Evolutionary conservation across 2,888 invertebrate genomes (phyloP).

Genomic region (Philhelius pedissequus): DNA sequence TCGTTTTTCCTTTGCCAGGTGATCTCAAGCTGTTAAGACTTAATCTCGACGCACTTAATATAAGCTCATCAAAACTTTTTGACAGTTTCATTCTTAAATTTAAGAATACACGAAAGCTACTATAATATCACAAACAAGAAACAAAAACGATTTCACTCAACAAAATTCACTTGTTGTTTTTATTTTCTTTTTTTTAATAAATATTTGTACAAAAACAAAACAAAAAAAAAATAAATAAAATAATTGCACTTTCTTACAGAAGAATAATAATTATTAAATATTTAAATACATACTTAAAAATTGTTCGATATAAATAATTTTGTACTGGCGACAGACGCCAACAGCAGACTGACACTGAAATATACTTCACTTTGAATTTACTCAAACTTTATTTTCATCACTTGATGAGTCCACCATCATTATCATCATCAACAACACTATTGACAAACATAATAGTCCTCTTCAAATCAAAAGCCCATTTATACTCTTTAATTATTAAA

Average conservation of each 20-base stretch:
- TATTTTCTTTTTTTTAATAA: not conserved
- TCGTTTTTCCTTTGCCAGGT: constrained; percentile 75
- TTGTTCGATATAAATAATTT: not conserved
- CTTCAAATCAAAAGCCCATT: constrained; percentile 9
- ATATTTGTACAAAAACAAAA: no score
- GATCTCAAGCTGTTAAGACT: constrained; percentile 76
- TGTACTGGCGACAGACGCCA: constrained; percentile 4
- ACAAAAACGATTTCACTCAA: not conserved
- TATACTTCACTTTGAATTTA: not conserved
- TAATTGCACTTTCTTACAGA: not conserved
- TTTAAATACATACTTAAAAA: no score
- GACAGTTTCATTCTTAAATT: constrained; percentile 77
- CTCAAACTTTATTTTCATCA: not conserved
- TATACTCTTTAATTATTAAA: not conserved
- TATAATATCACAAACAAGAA: constrained; percentile 55
- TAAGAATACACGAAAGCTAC: not conserved
- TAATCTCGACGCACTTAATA: constrained; percentile 78
- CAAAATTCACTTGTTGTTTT: no score
- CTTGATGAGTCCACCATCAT: not conserved
- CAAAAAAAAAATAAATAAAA: constrained; percentile 23
- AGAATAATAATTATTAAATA: not conserved
- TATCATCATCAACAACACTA: not conserved
- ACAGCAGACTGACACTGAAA: constrained; percentile 6
- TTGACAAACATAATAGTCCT: constrained; percentile 3
- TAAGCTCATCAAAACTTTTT: constrained; percentile 78